These are phyloP conservation scores for Horisme vitalbata DNA, from an alignment of 2,888 invertebrate genomes.

Conservation along the genomic window DNA sequence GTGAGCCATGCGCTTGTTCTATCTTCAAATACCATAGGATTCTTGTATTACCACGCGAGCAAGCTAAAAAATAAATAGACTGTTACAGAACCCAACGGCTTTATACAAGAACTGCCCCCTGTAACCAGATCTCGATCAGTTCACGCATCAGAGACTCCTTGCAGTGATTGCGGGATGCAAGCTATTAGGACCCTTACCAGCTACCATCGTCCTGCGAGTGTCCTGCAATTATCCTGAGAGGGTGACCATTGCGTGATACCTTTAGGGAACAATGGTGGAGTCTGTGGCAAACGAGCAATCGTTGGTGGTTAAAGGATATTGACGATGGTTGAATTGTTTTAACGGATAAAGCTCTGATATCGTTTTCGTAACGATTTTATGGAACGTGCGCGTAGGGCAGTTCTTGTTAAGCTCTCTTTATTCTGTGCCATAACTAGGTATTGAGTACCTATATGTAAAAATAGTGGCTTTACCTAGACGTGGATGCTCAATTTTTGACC, in stretches of 20 bases:
- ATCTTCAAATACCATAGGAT: no score
- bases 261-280: constrained; percentile 18
- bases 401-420: no score
- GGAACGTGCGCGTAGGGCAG: no score
- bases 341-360: background rate
- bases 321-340: constrained; percentile 10
- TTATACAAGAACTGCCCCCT: constrained; percentile 33
- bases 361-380: background rate
- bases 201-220: constrained; percentile 17
- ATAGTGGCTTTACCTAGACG: no score
- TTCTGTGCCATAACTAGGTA: no score
- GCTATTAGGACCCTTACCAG: constrained; percentile 55
- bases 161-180: constrained; percentile 74
- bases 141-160: constrained; percentile 67
- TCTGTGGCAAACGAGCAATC: constrained; percentile 10
- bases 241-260: constrained; percentile 40
- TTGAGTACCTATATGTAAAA: no score
- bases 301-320: constrained; percentile 9
- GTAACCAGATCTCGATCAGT: constrained; percentile 49
- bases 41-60: no score
- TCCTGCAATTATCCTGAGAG: constrained; percentile 12
- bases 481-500: no score
- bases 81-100: no score
- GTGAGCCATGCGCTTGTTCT: no score
- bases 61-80: no score